A percentile compares a stretch with the other conserved stretches of the same genome.
Evolutionary conservation across 2,888 invertebrate genomes (phyloP).

Genomic region (Cyrtodaria siliqua): DNA sequence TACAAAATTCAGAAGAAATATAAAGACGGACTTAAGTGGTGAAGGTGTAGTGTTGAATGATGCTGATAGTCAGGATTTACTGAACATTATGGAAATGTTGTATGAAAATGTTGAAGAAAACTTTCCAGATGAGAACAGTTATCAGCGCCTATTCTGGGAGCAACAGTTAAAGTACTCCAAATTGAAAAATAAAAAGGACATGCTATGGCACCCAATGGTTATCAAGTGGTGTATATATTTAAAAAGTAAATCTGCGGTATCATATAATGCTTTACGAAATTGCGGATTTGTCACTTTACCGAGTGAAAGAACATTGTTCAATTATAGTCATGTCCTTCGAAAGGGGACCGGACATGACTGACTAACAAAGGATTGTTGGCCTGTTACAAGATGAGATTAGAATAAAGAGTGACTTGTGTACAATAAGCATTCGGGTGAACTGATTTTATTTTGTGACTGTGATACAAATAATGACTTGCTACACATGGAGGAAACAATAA

Average conservation of each 20-base stretch:
- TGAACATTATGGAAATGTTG: neutral
- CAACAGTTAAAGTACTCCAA: slow-evolving; percentile 7
- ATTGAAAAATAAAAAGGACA: slow-evolving; percentile 10
- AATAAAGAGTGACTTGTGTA: slow-evolving; percentile 51
- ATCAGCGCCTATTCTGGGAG: slow-evolving; percentile 8
- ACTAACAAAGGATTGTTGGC: slow-evolving; percentile 61
- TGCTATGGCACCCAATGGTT: slow-evolving; percentile 36
- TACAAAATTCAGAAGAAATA: neutral
- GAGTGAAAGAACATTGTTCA: slow-evolving; percentile 4
- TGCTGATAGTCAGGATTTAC: neutral
- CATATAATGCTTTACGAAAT: slow-evolving; percentile 15
- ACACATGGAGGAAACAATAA: neutral
- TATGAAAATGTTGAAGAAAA: neutral
- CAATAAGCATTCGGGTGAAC: too few species aligned
- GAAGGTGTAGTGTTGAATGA: neutral
- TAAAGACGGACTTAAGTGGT: neutral
- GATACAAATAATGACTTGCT: neutral
- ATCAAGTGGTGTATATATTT: slow-evolving; percentile 26
- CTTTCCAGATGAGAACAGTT: neutral
- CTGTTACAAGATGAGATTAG: too few species aligned
- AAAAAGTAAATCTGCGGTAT: slow-evolving; percentile 8
- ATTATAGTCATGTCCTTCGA: slow-evolving; percentile 17
- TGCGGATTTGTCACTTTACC: slow-evolving; percentile 19
- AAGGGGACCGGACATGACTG: slow-evolving; percentile 10
- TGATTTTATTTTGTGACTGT: slow-evolving; percentile 49